Conservation (phyloP, 2,113 vertebrate species). For the Anguilla japonica region DNA sequence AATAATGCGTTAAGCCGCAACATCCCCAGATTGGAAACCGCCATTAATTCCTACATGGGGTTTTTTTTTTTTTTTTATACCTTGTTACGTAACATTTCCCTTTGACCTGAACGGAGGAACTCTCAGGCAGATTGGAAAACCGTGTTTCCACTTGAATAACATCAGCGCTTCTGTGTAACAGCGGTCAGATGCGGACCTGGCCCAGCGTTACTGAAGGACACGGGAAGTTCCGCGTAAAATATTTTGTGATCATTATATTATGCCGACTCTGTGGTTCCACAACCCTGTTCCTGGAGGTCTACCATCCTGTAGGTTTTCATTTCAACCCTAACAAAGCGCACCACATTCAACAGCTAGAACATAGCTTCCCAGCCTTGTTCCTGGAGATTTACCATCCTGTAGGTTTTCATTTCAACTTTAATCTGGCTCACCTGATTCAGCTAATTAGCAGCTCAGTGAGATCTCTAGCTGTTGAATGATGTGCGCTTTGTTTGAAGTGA, state of each 20-base stretch:
- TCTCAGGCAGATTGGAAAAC: not conserved
- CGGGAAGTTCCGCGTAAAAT: not conserved
- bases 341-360: too few relatives aligned
- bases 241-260: not conserved
- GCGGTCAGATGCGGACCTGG: not conserved
- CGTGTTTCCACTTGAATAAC: not conserved
- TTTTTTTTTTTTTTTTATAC: not conserved
- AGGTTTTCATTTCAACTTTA: too few relatives aligned
- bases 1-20: not conserved
- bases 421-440: too few relatives aligned
- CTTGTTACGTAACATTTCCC: not conserved
- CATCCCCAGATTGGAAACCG: not conserved
- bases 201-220: not conserved
- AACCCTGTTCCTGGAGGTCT: too few relatives aligned
- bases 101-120: not conserved
- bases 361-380: too few relatives aligned
- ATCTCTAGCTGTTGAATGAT: too few relatives aligned
- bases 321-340: too few relatives aligned
- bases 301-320: too few relatives aligned
- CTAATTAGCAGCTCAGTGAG: too few relatives aligned
- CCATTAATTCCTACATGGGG: not conserved
- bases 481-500: too few relatives aligned
- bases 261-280: too few relatives aligned
- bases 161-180: not conserved
- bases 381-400: too few relatives aligned